phyloP scores from a whole-genome alignment of 2,113 vertebrate genomes.

The Heterocephalus glaber region DNA sequence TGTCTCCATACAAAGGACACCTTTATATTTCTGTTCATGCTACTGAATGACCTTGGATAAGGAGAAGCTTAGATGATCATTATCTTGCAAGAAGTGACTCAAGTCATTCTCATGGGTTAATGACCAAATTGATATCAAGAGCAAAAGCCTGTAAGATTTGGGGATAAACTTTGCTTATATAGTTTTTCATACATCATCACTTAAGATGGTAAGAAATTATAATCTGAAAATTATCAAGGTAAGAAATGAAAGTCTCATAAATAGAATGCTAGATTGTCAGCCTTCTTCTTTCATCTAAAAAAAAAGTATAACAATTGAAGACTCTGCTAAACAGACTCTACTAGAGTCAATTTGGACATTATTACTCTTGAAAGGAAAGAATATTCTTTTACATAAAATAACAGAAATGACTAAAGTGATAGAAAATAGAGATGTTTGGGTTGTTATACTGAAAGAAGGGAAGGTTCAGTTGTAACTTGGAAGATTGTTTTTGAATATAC shows the following conservation, averaged over 20 bases:
- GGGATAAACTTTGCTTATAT: neutral
- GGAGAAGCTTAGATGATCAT: neutral
- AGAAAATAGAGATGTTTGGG: neutral
- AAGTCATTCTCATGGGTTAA: neutral
- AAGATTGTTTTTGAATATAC: slow-evolving; percentile 8
- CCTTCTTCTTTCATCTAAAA: neutral
- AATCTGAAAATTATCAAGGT: neutral
- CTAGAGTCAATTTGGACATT: neutral
- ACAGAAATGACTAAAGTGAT: slow-evolving; percentile 26
- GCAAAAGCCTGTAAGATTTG: neutral
- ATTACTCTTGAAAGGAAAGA: slow-evolving; percentile 11
- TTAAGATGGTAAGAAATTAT: neutral
- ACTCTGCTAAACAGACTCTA: neutral
- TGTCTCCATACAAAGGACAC: neutral
- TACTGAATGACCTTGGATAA: neutral
- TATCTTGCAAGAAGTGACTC: slow-evolving; percentile 41
- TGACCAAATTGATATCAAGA: neutral
- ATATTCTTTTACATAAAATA: slow-evolving; percentile 15
- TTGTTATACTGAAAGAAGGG: neutral
- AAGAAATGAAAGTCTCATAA: neutral
- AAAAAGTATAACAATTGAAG: neutral
- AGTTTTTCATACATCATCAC: neutral
- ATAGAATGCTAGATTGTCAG: slow-evolving; percentile 5
- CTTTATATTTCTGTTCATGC: neutral
- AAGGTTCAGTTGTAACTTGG: neutral